Conservation (phyloP, 2,113 vertebrate species). For the Malurus cyaneus region DNA sequence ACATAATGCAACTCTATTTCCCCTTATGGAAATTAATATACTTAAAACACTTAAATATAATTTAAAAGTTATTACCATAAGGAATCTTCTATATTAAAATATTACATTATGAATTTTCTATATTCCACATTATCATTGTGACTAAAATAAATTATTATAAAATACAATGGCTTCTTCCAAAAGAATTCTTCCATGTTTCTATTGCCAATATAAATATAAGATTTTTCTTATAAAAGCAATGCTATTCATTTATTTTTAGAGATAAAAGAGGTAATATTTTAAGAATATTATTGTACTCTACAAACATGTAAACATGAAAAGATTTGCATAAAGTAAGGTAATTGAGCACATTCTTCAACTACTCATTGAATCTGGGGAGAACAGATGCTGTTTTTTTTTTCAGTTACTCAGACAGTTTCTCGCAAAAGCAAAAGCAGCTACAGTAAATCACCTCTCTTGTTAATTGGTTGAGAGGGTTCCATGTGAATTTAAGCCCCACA, state of each 20-base stretch:
- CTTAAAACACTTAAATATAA: not conserved
- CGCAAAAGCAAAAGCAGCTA: not conserved
- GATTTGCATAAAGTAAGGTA: not conserved
- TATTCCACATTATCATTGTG: not conserved
- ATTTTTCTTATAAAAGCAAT: not conserved
- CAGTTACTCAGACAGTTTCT: not conserved
- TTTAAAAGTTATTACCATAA: not conserved
- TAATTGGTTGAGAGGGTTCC: not conserved
- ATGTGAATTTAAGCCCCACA: not conserved
- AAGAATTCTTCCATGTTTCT: not conserved
- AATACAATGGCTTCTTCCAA: not conserved
- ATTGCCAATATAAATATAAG: not conserved
- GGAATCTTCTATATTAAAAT: not conserved
- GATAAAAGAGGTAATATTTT: not conserved
- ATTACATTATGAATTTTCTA: not conserved
- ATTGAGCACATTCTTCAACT: not conserved
- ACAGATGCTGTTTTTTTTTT: not conserved
- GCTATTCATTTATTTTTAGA: not conserved
- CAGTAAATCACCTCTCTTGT: not conserved
- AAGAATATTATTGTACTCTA: not conserved
- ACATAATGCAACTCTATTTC: not conserved
- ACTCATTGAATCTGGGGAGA: not conserved
- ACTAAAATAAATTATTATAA: not conserved
- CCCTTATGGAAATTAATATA: not conserved
- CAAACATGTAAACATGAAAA: not conserved